A percentile compares a stretch with the other conserved stretches of the same genome.
phyloP scores from a whole-genome alignment of 2,797 vertebrate species.

The Eidolon dupreanum region DNA sequence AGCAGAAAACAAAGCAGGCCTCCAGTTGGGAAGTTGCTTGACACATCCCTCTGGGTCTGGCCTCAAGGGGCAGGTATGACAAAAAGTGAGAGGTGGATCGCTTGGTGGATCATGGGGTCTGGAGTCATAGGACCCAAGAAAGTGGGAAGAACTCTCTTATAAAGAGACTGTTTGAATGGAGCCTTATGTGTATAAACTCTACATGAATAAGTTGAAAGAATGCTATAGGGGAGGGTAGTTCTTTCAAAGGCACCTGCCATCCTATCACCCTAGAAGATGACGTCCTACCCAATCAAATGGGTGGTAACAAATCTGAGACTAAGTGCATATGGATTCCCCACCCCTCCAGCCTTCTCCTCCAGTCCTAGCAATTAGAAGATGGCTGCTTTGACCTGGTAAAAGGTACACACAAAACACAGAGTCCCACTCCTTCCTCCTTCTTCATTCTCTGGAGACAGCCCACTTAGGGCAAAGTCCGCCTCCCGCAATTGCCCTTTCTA shows the following conservation, averaged over 20 bases:
- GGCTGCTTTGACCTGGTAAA: conserved; percentile 85
- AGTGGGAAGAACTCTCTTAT: conserved; percentile 9
- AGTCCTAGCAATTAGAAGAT: not conserved
- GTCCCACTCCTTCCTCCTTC: conserved; percentile 30
- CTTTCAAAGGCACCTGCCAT: not conserved
- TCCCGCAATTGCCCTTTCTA: not conserved
- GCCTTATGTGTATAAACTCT: not conserved
- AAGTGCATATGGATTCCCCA: not conserved
- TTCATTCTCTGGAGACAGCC: not conserved
- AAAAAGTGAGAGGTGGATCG: conserved; percentile 54
- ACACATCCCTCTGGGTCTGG: not conserved
- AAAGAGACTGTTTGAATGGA: not conserved
- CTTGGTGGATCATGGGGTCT: not conserved
- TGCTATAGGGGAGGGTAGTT: not conserved
- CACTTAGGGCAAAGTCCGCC: not conserved
- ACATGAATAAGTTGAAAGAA: not conserved
- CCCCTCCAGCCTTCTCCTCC: not conserved
- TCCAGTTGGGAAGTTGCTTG: not conserved
- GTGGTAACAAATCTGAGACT: not conserved
- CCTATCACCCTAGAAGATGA: not conserved
- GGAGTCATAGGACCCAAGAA: conserved; percentile 25
- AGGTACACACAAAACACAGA: conserved; percentile 68
- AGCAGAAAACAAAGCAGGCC: conserved; percentile 63
- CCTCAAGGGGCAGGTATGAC: not conserved
- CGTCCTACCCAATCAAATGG: not conserved